Evolutionary conservation across 2,113 vertebrate species (phyloP), one percentile per base, ranked within the genome.

Genomic region (Sander vitreus): DNA sequence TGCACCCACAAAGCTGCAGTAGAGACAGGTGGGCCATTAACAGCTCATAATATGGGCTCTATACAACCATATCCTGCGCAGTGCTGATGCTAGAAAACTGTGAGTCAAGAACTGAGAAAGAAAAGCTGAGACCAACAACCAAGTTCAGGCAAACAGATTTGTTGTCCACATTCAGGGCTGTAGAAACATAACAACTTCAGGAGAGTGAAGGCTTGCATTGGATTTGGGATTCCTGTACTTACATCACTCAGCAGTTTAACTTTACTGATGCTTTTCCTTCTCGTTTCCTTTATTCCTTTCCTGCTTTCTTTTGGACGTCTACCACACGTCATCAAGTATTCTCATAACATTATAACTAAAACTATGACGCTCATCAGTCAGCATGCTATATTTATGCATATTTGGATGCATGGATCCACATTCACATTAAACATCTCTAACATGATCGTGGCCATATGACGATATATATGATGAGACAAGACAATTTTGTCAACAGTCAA

Each of bases 1-100:
- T 19, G 68, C 54, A 65, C 39, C 53, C 62, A 50, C 23, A 54
- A 59, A 80, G 15, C 74, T 80, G 30, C 68, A 30, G 53, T 10
- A 27, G 7, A 45, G 36, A 65, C 67, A 71, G 66, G 74, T 80
- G 78, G 74, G 66, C 71, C 60, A 69, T 81, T 84, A 86, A 39
- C 73, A 68, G 57, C 68, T 60, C 27, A 50, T 75, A 76, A 85
- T 67, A 23, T 64, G 21, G 50, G 63, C 47, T 55, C 62, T 50
- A 39, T 25, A 43, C 70, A 21, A 63, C 23, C 16, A 15, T 59
- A 60, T 73, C 36, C 51, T 71, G 43, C 60, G 59, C 66, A 55
- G 50, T 65, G 67, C 78, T 68, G 75, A 82, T 60, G 74, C 45
- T 55, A 33, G n/a, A 68, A 74, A 70, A 70, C 12, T 43, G 16